Conservation (phyloP, 2,113 vertebrate genomes). For the Nipponia nippon region DNA sequence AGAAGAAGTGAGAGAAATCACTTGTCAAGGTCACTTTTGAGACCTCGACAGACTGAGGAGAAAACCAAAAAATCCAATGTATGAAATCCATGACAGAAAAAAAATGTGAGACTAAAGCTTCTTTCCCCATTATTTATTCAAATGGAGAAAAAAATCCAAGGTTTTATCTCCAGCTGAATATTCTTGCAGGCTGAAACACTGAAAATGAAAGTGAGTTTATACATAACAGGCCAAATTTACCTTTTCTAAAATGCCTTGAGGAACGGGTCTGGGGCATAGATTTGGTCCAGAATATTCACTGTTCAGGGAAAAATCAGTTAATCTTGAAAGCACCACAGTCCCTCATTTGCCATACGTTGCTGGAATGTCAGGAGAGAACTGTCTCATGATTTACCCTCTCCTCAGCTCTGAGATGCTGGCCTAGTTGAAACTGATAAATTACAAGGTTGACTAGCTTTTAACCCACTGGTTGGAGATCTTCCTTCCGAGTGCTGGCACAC, state of each 20-base stretch:
- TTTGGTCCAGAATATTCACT: not conserved
- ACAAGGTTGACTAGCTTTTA: slow-evolving; percentile 47
- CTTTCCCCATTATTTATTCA: not conserved
- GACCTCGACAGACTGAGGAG: not conserved
- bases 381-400: not conserved
- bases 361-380: not conserved
- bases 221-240: not conserved
- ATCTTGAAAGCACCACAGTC: not conserved
- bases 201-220: not conserved
- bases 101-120: not conserved
- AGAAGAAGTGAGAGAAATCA: not conserved
- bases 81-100: not conserved
- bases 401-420: not conserved
- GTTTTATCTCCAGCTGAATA: not conserved
- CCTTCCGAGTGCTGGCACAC: not conserved
- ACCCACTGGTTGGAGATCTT: slow-evolving; percentile 22
- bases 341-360: not conserved
- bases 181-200: not conserved
- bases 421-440: slow-evolving; percentile 38
- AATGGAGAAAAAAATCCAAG: not conserved
- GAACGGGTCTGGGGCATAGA: not conserved
- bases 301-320: not conserved
- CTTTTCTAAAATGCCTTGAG: not conserved
- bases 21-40: slow-evolving; percentile 22
- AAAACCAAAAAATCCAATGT: not conserved